Conservation (phyloP, 1,140 invertebrate genomes). For the Matsumurasca onukii region DNA sequence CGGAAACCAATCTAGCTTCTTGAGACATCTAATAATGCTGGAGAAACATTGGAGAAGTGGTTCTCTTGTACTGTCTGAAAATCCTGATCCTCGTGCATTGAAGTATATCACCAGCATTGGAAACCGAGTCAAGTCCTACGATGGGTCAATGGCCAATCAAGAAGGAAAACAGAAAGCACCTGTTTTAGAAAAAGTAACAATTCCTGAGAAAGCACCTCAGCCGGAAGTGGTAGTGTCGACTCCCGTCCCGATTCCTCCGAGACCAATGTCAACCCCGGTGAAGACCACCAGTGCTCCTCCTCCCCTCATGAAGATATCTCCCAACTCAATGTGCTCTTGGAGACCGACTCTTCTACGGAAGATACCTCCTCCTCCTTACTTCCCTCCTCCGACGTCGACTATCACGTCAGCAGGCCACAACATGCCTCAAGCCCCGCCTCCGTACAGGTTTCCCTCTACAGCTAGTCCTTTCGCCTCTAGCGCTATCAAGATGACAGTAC, state of each 20-base stretch:
- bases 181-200: not conserved
- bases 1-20: slow-evolving; percentile 79
- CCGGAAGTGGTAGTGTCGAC: not conserved
- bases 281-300: not conserved
- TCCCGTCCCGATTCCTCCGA: not conserved
- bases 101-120: slow-evolving; percentile 78
- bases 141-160: slow-evolving; percentile 46
- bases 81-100: slow-evolving; percentile 68
- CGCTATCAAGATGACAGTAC: not conserved
- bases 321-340: not conserved
- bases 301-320: slow-evolving; percentile 24
- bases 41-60: slow-evolving; percentile 75
- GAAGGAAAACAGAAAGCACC: not conserved
- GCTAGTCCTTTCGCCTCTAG: not conserved
- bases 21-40: slow-evolving; percentile 74
- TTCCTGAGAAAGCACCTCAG: slow-evolving; percentile 12
- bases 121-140: slow-evolving; percentile 72
- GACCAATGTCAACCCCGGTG: slow-evolving; percentile 13
- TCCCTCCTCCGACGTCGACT: not conserved
- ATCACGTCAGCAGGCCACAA: not conserved
- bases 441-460: not conserved
- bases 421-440: not conserved
- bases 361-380: not conserved
- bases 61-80: slow-evolving; percentile 68
- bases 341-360: not conserved